Percentiles rank a stretch among this genome's conserved stretches.
These are phyloP conservation scores for Bos taurus DNA, from an alignment of 2,113 vertebrate genomes.

Conservation along the genomic window DNA sequence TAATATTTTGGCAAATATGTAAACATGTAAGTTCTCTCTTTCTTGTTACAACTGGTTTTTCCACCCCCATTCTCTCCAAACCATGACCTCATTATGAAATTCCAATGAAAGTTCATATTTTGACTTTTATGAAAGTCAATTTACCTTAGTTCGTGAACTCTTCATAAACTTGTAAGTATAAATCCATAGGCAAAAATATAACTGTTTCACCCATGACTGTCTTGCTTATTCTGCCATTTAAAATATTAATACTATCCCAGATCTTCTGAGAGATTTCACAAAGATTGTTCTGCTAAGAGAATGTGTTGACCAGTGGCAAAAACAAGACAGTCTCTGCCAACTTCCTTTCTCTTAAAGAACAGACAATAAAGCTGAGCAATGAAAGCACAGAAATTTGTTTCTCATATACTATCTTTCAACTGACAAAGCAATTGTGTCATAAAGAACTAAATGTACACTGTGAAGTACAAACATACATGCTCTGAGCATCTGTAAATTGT, in stretches of 20 bases:
- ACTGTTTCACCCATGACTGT: conserved; percentile 55
- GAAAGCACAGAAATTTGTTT: neutral
- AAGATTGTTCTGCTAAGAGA: conserved; percentile 4
- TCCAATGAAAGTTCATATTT: neutral
- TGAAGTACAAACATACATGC: neutral
- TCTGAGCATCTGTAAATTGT: conserved; percentile 4
- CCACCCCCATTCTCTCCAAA: neutral
- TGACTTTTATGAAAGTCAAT: neutral
- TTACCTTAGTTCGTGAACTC: neutral
- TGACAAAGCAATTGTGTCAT: conserved; percentile 44
- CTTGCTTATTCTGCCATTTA: conserved; percentile 60
- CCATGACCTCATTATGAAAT: neutral
- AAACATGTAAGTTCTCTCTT: neutral
- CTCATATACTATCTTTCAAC: conserved; percentile 36
- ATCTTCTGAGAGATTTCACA: conserved; percentile 41
- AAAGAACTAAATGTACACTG: neutral
- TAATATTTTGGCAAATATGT: neutral
- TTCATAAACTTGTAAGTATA: conserved; percentile 29
- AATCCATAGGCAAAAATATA: conserved; percentile 58
- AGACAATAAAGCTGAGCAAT: neutral
- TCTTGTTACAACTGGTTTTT: neutral
- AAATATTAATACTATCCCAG: conserved; percentile 56
- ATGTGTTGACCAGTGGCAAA: conserved; percentile 32
- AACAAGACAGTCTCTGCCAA: neutral
- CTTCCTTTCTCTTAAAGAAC: conserved; percentile 6